Conservation (phyloP, 2,113 vertebrate species). For the Notothenia coriiceps region DNA sequence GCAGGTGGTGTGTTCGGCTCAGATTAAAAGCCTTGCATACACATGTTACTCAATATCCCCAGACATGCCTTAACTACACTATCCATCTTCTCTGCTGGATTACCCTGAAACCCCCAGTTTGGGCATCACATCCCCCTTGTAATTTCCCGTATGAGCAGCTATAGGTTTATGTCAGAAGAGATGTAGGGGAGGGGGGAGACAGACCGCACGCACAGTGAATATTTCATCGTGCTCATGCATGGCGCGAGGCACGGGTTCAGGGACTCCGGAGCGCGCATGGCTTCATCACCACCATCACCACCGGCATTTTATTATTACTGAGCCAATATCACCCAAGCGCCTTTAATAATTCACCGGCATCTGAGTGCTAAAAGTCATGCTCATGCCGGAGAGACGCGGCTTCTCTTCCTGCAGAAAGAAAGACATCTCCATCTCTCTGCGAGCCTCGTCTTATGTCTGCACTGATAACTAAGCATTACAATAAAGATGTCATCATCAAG, state of each 20-base stretch:
- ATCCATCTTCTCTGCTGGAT: neutral
- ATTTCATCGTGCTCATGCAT: slow-evolving; percentile 80
- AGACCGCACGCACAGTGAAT: slow-evolving; percentile 79
- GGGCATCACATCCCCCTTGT: slow-evolving; percentile 21
- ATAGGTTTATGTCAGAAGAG: slow-evolving; percentile 44
- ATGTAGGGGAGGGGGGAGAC: slow-evolving; percentile 46
- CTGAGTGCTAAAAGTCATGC: slow-evolving; percentile 75
- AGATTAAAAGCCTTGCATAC: slow-evolving; percentile 16
- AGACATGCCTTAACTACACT: neutral
- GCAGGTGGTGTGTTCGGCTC: slow-evolving; percentile 46
- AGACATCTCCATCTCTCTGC: slow-evolving; percentile 39
- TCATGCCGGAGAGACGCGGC: slow-evolving; percentile 55
- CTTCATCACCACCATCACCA: slow-evolving; percentile 62
- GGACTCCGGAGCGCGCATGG: slow-evolving; percentile 67
- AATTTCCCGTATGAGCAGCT: slow-evolving; percentile 34
- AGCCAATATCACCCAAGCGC: slow-evolving; percentile 73
- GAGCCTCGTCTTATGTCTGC: neutral
- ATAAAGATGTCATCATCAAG: slow-evolving; percentile 54
- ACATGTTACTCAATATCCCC: slow-evolving; percentile 6
- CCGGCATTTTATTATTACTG: slow-evolving; percentile 77
- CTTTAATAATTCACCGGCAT: slow-evolving; percentile 74
- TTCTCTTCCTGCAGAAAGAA: slow-evolving; percentile 53
- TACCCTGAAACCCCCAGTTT: neutral
- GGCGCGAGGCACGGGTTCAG: slow-evolving; percentile 73
- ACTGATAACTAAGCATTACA: neutral